Base-by-base conservation (phyloP, 2,113 vertebrate species). In the Psittacus erithacus region DNA sequence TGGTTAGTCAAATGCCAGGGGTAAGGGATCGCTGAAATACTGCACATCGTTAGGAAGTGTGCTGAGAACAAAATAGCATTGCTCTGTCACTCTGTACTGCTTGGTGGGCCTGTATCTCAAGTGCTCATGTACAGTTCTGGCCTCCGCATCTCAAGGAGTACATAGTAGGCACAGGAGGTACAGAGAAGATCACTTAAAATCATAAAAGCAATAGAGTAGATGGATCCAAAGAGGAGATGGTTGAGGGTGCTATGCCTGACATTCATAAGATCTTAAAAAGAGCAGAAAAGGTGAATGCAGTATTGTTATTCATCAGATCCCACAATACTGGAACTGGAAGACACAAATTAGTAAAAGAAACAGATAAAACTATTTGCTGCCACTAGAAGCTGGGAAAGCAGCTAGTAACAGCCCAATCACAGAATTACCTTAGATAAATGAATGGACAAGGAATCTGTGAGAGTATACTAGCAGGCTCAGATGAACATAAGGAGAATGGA, bases 391-490 rank as follows among this genome's bases (percentile, higher is more conserved):
- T 47, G 60, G 31, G 27, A 44, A 69, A 84, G 63, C 46, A 75
- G 27, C 1, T 24, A 24, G 29, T 3, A 93, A 71, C 20, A 50
- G 3, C 20, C 11, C 24, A 55, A 3, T 29, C 24, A 73, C 38
- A 80, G 14, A 71, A 33, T 7, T 11, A 19, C 6, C 4, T 44
- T 5, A 17, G 17, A 31, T 11, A 82, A 88, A 86, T 7, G 12
- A 77, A 65, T 1, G 4, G 33, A 46, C 43, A 68, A 64, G 35
- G 39, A n/a, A 31, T 18, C 28, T 49, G 4, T 20, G 17, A 68
- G 38, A 0, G 2, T 2, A 43, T 0, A 41, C 3, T 8, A 35
- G 25, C 2, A 17, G 12, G 15, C 57, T 5, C 39, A n/a, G 70
- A 85, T 18, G 17, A 86, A 29, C 2, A 13, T 1, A 8, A 63